phyloP scores from a whole-genome alignment of 2,113 vertebrate genomes.

The Ochotona curzoniae region DNA sequence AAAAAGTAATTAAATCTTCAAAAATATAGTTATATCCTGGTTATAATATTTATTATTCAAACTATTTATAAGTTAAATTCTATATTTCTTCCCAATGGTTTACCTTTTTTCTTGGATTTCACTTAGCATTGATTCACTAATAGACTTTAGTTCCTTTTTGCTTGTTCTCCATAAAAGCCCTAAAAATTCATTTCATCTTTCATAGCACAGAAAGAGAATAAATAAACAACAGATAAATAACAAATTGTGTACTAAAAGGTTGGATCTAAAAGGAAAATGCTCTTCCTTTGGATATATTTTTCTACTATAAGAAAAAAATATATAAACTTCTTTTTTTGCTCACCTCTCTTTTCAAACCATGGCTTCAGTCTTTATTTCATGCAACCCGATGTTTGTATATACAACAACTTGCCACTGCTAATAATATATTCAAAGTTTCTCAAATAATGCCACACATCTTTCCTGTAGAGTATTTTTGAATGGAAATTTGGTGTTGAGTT shows the following conservation, averaged over 20 bases:
- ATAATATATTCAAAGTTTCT: neutral
- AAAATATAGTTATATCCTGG: neutral
- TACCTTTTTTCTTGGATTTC: neutral
- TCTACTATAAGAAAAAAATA: neutral
- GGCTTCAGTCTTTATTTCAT: neutral
- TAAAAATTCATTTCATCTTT: neutral
- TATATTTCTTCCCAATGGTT: neutral
- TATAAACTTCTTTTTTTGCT: neutral
- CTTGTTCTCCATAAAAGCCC: neutral
- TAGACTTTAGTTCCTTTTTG: neutral
- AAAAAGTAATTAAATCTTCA: too few relatives aligned
- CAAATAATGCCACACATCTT: neutral
- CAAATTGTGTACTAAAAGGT: neutral
- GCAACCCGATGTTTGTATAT: neutral
- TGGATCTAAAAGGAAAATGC: neutral
- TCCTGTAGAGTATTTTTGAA: slow-evolving; percentile 1
- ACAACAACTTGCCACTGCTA: neutral
- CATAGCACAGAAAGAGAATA: neutral
- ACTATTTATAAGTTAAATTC: slow-evolving; percentile 25
- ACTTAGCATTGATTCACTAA: neutral
- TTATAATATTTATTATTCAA: slow-evolving; percentile 32
- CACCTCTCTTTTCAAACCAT: neutral
- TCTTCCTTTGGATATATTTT: neutral
- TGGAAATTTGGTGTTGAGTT: neutral
- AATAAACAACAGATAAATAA: neutral